A percentile compares a stretch with the other conserved stretches of the same genome.
These are phyloP conservation scores for Argyra leucocephala DNA, from an alignment of 2,888 invertebrate species.

Conservation along the genomic window DNA sequence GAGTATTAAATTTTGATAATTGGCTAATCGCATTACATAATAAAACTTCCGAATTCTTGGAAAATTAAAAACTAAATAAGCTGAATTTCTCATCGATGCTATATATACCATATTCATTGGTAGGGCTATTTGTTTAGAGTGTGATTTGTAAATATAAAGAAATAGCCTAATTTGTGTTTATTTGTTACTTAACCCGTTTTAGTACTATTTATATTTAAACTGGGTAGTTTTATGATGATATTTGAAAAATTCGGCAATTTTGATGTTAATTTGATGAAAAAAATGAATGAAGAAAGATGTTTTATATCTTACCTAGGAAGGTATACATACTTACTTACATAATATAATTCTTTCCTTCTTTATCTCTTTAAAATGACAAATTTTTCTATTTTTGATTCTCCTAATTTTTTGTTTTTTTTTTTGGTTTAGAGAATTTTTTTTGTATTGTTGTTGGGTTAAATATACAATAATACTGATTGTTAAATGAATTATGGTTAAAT, in stretches of 20 bases:
- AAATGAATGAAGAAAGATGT: not conserved
- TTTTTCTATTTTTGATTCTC: not conserved
- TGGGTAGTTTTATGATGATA: not conserved
- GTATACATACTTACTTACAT: not conserved
- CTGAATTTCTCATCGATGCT: too few relatives aligned
- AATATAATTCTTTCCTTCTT: too few relatives aligned
- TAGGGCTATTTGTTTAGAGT: too few relatives aligned
- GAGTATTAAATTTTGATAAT: too few relatives aligned
- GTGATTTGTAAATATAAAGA: too few relatives aligned
- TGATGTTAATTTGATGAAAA: not conserved
- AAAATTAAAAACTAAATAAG: too few relatives aligned
- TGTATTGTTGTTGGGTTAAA: not conserved
- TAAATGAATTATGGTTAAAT: not conserved
- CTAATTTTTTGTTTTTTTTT: not conserved
- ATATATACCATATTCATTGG: too few relatives aligned
- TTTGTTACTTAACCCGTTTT: too few relatives aligned
- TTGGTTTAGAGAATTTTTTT: not conserved
- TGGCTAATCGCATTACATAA: too few relatives aligned
- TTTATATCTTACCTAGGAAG: not conserved
- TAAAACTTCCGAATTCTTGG: too few relatives aligned
- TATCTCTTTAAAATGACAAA: not conserved
- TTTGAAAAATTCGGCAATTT: not conserved
- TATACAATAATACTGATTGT: slow-evolving; percentile 6
- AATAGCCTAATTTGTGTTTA: too few relatives aligned
- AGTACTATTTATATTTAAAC: not conserved